Base-by-base conservation (phyloP, 2,113 vertebrate genomes). In the Caretta caretta region DNA sequence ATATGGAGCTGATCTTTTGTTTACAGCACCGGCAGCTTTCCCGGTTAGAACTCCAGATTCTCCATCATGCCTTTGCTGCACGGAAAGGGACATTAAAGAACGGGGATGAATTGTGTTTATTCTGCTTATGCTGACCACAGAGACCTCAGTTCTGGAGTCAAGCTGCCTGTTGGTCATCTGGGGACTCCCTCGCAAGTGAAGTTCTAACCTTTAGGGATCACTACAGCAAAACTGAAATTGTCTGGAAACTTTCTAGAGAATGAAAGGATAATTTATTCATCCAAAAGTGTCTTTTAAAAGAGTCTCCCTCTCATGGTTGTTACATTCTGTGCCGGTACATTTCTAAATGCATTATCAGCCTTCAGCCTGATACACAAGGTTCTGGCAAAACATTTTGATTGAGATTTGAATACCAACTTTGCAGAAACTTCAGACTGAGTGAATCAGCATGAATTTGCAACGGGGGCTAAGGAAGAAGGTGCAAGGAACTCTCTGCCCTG, bases 101-200 rank as follows among this genome's bases (percentile, higher is more conserved):
- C 0, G 25, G 50, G 1, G 84, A 46, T 53, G 65, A 1, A 88
- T 2, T 10, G 80, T 1, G 1, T 12, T 80, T 2, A 2, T 54
- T 56, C 86, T 84, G n/a, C 51, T 86, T 35, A 50, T 5, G 27
- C 14, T 82, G 31, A 92, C 59, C 13, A 76, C 22, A 72, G 19
- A 72, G n/a, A 38, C 4, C 65, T 38, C n/a, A 38, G 65, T 69
- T 69, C 62, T 72, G 24, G 31, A 51, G 79, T 49, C 83, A 83
- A 86, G 35, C 49, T 12, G 90, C 20, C 48, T 87, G 1, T 50
- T 84, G 83, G 86, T n/a, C 29, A 91, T 19, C 27, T 48, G 35
- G 27, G 24, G 5, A 42, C 42, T 78, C 42, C 75, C 42, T 27
- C 12, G 6, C 31, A 7, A 57, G 54, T 17, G 13, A 80, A 6